These are phyloP conservation scores for Zaprionus bogoriensis DNA, from an alignment of 2,888 invertebrate genomes.

Conservation along the genomic window DNA sequence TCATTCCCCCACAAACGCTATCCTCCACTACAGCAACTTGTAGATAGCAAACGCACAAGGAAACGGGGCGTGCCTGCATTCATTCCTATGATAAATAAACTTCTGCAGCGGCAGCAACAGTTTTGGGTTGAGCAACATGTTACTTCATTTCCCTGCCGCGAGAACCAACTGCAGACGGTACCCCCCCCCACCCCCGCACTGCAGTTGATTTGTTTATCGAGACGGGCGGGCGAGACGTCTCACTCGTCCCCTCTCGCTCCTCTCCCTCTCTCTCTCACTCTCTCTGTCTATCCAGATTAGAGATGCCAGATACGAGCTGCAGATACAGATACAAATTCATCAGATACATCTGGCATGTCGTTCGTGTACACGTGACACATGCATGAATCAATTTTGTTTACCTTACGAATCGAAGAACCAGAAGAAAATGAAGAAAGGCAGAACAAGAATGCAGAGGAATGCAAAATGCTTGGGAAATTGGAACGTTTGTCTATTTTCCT, in stretches of 20 bases:
- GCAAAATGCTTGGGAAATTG: not conserved
- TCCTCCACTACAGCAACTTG: constrained; percentile 32
- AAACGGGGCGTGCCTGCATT: constrained; percentile 20
- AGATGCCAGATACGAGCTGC: not conserved
- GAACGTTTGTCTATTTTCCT: not conserved
- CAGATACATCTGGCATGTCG: constrained; percentile 1
- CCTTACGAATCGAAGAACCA: not conserved
- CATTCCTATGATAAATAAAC: constrained; percentile 33
- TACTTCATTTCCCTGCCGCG: not conserved
- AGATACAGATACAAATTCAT: not conserved
- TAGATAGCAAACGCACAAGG: constrained; percentile 29
- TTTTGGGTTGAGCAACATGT: constrained; percentile 32
- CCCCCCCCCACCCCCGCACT: not conserved
- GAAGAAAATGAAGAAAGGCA: not conserved
- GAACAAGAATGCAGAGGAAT: no score
- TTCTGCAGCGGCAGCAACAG: constrained; percentile 19
- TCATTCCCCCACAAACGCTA: not conserved
- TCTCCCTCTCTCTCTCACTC: no score
- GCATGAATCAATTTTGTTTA: constrained; percentile 36
- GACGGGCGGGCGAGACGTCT: constrained; percentile 19
- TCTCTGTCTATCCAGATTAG: not conserved
- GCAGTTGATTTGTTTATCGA: constrained; percentile 34
- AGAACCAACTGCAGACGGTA: not conserved
- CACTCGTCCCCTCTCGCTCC: no score
- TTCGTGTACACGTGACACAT: constrained; percentile 25